Conservation (phyloP, 1,140 invertebrate genomes). For the Drosophila lacertosa region DNA sequence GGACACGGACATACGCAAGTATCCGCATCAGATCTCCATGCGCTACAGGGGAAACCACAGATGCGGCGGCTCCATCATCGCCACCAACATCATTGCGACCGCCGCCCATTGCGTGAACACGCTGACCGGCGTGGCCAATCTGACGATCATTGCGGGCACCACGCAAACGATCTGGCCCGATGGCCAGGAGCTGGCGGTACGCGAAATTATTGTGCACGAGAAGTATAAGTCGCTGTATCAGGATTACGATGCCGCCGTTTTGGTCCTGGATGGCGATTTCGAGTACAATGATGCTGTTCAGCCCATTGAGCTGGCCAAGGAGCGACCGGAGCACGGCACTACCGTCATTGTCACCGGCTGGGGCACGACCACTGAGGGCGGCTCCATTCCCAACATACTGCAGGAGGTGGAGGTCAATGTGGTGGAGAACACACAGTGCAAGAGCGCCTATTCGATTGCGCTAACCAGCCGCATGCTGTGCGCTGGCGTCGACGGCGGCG, state of each 20-base stretch:
- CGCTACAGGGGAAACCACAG: slow-evolving; percentile 66
- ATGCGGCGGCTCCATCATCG: slow-evolving; percentile 86
- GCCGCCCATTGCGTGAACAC: slow-evolving; percentile 86
- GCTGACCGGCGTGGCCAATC: slow-evolving; percentile 21
- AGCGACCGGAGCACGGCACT: slow-evolving; percentile 51
- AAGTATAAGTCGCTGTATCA: slow-evolving; percentile 57
- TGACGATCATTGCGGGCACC: slow-evolving; percentile 67
- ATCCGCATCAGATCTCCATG: slow-evolving; percentile 76
- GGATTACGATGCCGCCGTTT: slow-evolving; percentile 70
- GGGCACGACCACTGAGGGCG: slow-evolving; percentile 59
- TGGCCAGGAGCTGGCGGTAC: slow-evolving; percentile 47
- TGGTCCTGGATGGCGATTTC: slow-evolving; percentile 63
- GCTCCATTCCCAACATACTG: slow-evolving; percentile 49
- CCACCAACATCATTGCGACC: slow-evolving; percentile 84
- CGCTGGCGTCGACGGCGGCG: slow-evolving; percentile 83
- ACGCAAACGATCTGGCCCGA: slow-evolving; percentile 43
- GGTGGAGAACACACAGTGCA: slow-evolving; percentile 58
- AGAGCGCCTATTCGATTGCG: slow-evolving; percentile 45
- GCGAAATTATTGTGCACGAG: slow-evolving; percentile 56
- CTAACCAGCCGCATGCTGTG: slow-evolving; percentile 86
- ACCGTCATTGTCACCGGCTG: slow-evolving; percentile 69
- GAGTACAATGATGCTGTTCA: slow-evolving; percentile 53
- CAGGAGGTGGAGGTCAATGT: slow-evolving; percentile 64
- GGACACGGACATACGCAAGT: slow-evolving; percentile 54
- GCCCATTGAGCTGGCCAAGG: slow-evolving; percentile 60